Evolutionary conservation across 1,140 invertebrate genomes (phyloP).

Genomic region (Colletes gigas): DNA sequence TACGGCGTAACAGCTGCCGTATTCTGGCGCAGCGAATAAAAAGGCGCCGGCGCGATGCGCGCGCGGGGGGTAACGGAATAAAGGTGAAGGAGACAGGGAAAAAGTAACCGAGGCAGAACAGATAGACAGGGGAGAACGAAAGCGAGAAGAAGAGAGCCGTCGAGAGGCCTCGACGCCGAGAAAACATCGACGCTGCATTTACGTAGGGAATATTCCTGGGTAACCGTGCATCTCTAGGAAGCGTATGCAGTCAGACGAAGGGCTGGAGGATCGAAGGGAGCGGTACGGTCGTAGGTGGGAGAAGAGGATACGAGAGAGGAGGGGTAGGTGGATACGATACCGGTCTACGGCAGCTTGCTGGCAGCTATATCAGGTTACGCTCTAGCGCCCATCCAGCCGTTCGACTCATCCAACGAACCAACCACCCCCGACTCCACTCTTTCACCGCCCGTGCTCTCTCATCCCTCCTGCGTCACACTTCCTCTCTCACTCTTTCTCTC

Average conservation of each 20-base stretch:
- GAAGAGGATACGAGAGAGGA: background rate
- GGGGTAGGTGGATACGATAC: slow-evolving; percentile 53
- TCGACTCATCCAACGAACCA: slow-evolving; percentile 42
- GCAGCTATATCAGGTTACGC: slow-evolving; percentile 71
- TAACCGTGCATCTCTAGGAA: slow-evolving; percentile 58
- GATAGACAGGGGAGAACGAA: background rate
- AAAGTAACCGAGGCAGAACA: background rate
- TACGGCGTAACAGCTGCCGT: slow-evolving; percentile 58
- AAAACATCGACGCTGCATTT: slow-evolving; percentile 67
- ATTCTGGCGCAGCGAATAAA: slow-evolving; percentile 62
- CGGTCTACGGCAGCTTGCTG: slow-evolving; percentile 64
- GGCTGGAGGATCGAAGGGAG: slow-evolving; percentile 12
- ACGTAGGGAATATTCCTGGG: slow-evolving; percentile 63
- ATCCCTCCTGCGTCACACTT: too few species aligned
- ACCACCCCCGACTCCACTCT: slow-evolving; percentile 26
- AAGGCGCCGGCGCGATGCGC: slow-evolving; percentile 32
- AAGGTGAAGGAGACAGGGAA: background rate
- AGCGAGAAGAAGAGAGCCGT: background rate
- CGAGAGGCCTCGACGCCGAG: slow-evolving; percentile 56
- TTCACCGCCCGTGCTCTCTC: slow-evolving; percentile 1
- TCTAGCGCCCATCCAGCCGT: slow-evolving; percentile 65
- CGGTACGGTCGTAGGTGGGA: slow-evolving; percentile 15
- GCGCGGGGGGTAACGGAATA: background rate
- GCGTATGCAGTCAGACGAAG: slow-evolving; percentile 46
- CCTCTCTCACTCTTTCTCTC: background rate